phyloP scores from a whole-genome alignment of 2,113 vertebrate genomes.

The Engystomops pustulosus region DNA sequence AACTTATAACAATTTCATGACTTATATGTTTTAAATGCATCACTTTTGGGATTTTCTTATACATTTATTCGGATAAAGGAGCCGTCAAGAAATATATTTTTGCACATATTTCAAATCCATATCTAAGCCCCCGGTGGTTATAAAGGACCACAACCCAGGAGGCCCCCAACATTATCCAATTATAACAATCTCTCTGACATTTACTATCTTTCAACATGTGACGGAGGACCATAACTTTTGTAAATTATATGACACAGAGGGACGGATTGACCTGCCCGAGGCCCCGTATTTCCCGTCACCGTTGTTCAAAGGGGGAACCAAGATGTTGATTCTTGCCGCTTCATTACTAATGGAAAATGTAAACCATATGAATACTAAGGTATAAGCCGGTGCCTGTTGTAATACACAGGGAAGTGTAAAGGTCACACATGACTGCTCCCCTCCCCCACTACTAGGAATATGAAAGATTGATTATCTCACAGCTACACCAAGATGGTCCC shows the following conservation, averaged over 20 bases:
- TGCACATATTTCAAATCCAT: not conserved
- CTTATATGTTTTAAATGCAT: no score
- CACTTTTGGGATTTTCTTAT: no score
- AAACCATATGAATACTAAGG: slow-evolving; percentile 46
- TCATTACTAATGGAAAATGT: slow-evolving; percentile 47
- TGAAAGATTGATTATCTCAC: slow-evolving; percentile 42
- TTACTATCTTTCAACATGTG: not conserved
- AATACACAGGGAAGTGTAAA: slow-evolving; percentile 30
- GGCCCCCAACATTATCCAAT: not conserved
- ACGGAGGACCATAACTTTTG: not conserved
- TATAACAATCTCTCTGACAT: not conserved
- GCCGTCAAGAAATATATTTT: not conserved
- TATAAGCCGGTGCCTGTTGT: slow-evolving; percentile 23
- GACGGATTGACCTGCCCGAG: not conserved
- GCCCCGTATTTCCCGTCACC: slow-evolving; percentile 2
- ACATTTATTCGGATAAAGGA: no score
- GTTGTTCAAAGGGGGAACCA: slow-evolving; percentile 30
- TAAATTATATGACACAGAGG: not conserved
- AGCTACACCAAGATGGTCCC: not conserved
- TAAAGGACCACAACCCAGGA: not conserved
- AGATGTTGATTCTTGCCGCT: slow-evolving; percentile 37
- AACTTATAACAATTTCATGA: no score
- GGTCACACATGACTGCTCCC: slow-evolving; percentile 11
- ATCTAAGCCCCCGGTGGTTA: not conserved
- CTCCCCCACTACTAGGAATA: slow-evolving; percentile 1